phyloP scores from a whole-genome alignment of 2,888 invertebrate species.

The Nemurella pictetii region DNA sequence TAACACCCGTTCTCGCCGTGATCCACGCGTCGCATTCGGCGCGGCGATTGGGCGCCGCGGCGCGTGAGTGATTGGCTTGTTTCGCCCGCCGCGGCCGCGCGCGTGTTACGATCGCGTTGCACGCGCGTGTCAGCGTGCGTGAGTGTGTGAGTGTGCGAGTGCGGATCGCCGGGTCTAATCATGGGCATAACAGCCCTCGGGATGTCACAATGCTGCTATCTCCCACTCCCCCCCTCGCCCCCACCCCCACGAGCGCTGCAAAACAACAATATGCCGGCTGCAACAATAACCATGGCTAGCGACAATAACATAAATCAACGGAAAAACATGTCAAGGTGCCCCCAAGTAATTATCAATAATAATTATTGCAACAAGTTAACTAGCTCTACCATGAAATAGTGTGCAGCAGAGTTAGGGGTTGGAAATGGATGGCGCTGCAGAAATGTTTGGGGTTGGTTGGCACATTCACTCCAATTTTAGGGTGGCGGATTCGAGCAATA shows the following conservation, averaged over 20 bases:
- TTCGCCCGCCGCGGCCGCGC: neutral
- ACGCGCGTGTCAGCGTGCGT: no score
- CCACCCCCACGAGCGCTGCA: no score
- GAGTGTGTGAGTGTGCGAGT: no score
- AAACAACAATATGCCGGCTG: no score
- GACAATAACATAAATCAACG: neutral
- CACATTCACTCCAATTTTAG: neutral
- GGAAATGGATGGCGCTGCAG: neutral
- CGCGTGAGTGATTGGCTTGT: neutral
- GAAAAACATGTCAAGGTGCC: neutral
- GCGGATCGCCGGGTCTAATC: no score
- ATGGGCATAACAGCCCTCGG: no score
- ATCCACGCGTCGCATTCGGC: no score
- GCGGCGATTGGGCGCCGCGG: no score
- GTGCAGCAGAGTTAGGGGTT: neutral
- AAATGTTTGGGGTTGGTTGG: neutral
- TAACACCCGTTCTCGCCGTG: neutral
- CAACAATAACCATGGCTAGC: neutral
- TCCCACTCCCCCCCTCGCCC: no score
- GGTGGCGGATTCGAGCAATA: no score
- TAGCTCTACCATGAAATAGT: neutral
- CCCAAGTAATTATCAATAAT: slow-evolving; percentile 20
- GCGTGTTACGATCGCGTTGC: neutral
- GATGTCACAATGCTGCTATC: no score
- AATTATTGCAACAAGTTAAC: neutral